Percentiles rank a stretch among this genome's conserved stretches.
Evolutionary conservation across 2,113 vertebrate species (phyloP).

Genomic region (Morone saxatilis): DNA sequence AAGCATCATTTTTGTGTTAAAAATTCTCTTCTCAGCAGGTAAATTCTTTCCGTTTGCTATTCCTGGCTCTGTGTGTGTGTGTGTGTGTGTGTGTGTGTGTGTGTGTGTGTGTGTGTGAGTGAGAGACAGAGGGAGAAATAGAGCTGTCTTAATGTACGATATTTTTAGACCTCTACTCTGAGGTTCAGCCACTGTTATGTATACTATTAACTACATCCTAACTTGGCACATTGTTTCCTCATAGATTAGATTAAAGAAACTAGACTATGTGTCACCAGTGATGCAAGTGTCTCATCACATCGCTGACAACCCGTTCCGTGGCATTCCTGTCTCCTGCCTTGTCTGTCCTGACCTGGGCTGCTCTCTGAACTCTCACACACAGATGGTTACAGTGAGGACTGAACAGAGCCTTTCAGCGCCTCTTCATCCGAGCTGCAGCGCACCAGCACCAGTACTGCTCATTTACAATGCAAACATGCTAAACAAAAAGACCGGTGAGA

Average conservation of each 20-base stretch:
- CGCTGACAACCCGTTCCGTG: constrained; percentile 16
- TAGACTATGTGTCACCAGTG: background rate
- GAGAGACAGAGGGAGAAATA: background rate
- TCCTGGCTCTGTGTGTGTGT: no score
- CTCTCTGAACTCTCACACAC: constrained; percentile 25
- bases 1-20: no score
- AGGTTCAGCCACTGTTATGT: background rate
- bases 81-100: no score
- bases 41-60: no score
- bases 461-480: constrained; percentile 29
- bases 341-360: constrained; percentile 7
- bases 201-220: background rate
- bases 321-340: constrained; percentile 36
- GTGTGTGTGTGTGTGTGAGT: background rate
- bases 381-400: background rate
- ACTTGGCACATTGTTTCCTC: constrained; percentile 1
- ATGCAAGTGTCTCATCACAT: constrained; percentile 23
- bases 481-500: background rate
- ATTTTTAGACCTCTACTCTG: constrained; percentile 10
- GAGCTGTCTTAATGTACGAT: background rate
- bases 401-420: constrained; percentile 1
- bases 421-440: background rate
- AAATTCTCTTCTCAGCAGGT: no score
- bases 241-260: background rate
- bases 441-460: background rate